Percentiles rank a stretch among this genome's conserved stretches.
Conservation (phyloP, 2,797 vertebrate species). For the Gymnothorax reevesii region DNA sequence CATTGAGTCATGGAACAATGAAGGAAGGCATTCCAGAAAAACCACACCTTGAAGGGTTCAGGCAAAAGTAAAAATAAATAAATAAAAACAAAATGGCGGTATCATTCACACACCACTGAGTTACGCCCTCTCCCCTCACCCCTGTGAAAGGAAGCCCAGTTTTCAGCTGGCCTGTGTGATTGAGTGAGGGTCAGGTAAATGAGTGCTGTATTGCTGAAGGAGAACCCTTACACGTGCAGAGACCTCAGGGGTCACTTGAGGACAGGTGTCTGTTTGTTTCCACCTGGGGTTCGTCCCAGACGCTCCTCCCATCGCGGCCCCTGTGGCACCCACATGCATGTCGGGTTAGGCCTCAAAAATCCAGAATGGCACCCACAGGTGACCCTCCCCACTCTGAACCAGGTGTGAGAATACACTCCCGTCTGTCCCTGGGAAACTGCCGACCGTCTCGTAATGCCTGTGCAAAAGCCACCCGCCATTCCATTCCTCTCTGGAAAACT, state of each 20-base stretch:
- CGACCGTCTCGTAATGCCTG: too few relatives aligned
- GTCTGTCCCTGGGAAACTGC: background rate
- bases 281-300: background rate
- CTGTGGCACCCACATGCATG: background rate
- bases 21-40: too few relatives aligned
- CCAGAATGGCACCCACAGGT: background rate
- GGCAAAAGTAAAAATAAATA: too few relatives aligned
- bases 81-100: too few relatives aligned
- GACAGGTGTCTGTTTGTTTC: slow-evolving; percentile 4
- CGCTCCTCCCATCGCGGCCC: background rate
- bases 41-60: too few relatives aligned
- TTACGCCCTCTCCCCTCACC: background rate
- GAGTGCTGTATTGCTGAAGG: too few relatives aligned
- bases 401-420: background rate
- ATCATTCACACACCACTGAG: too few relatives aligned
- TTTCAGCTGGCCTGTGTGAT: background rate
- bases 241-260: background rate
- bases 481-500: background rate
- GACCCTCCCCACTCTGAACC: background rate
- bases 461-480: background rate
- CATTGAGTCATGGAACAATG: too few relatives aligned
- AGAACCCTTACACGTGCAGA: background rate
- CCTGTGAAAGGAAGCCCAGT: background rate
- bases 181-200: background rate
- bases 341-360: background rate